These are phyloP conservation scores for Pygoscelis adeliae DNA, from an alignment of 2,113 vertebrate species.

Conservation along the genomic window DNA sequence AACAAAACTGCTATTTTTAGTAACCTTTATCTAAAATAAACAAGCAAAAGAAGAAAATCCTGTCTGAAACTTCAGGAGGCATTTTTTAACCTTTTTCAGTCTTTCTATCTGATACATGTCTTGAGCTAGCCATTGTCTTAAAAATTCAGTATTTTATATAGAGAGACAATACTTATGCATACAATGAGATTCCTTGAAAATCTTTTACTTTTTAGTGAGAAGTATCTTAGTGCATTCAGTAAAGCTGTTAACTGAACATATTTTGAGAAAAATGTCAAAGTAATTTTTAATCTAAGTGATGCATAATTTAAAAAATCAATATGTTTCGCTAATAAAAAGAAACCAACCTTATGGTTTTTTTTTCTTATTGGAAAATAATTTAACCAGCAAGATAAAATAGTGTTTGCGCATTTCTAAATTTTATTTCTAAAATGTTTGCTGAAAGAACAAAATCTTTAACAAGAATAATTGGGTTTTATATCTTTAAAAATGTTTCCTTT, in stretches of 20 bases:
- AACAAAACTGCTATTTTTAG: background rate
- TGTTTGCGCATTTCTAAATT: background rate
- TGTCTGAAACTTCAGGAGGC: background rate
- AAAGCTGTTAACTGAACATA: background rate
- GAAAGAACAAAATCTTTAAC: background rate
- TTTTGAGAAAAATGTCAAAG: background rate
- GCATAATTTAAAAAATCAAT: background rate
- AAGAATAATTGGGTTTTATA: background rate
- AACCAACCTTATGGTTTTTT: accelerated
- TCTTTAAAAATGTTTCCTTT: background rate
- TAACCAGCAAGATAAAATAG: background rate
- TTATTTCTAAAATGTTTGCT: background rate
- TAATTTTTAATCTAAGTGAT: background rate
- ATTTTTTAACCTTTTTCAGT: background rate
- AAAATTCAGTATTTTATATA: background rate
- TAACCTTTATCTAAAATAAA: background rate
- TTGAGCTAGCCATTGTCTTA: background rate
- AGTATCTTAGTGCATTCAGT: background rate
- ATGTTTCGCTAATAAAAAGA: background rate
- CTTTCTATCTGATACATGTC: background rate
- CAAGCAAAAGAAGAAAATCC: background rate
- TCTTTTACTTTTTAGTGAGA: background rate
- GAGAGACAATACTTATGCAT: background rate
- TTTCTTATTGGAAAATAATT: background rate
- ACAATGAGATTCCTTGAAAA: background rate